phyloP scores from a whole-genome alignment of 2,888 invertebrate species.

The Spialia ferax region DNA sequence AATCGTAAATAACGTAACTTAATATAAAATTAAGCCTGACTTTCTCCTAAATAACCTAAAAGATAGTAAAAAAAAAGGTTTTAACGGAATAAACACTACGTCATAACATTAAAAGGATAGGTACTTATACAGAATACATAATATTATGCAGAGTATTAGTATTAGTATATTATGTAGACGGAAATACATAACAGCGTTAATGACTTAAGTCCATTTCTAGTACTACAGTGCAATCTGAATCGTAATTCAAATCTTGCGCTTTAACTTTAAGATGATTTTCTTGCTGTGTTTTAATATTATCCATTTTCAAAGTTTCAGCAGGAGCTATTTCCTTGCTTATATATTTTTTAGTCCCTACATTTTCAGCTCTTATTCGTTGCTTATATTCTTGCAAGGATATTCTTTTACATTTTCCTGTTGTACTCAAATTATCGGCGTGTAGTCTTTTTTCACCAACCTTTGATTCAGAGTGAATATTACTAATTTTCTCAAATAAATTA shows the following conservation, averaged over 20 bases:
- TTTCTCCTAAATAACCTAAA: neutral
- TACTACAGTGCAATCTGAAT: slow-evolving; percentile 10
- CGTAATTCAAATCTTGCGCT: slow-evolving; percentile 7
- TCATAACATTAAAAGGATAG: neutral
- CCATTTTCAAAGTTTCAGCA: neutral
- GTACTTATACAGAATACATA: too few relatives aligned
- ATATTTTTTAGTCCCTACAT: neutral
- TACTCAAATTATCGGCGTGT: neutral
- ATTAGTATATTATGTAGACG: too few relatives aligned
- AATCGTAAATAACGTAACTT: neutral
- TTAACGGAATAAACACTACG: neutral
- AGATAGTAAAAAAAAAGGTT: neutral
- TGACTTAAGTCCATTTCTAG: neutral
- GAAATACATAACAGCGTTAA: too few relatives aligned
- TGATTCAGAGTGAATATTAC: neutral
- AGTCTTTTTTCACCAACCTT: slow-evolving; percentile 14
- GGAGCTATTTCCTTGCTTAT: neutral
- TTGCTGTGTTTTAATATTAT: neutral
- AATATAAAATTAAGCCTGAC: neutral
- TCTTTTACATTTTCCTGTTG: slow-evolving; percentile 1
- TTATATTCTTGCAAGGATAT: slow-evolving; percentile 35
- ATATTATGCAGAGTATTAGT: too few relatives aligned
- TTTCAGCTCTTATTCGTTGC: slow-evolving; percentile 3
- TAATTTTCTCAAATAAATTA: neutral
- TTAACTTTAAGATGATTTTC: neutral